Base-by-base conservation (phyloP, 2,113 vertebrate genomes). In the Odocoileus hemionus region DNA sequence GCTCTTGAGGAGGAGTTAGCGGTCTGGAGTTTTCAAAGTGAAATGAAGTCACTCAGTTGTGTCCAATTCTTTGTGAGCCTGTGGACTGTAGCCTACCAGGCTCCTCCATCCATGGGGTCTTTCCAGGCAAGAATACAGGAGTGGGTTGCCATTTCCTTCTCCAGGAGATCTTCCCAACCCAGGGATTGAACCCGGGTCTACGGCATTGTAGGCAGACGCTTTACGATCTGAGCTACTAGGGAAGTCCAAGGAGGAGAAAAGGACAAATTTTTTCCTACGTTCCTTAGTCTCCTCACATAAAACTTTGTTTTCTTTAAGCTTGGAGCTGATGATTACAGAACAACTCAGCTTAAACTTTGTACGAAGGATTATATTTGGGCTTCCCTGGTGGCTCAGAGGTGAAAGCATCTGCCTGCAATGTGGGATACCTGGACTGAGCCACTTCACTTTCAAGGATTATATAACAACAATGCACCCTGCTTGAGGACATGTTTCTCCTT, bases 141-240 rank as follows among this genome's bases (percentile, higher is more conserved):
- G 33, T 67, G 64, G 17, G 64, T 36, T 36, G 33, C 33, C 64
- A 67, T 21, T 67, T 67, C 16, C 64, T 67, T n/a, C 64, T 67
- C 33, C 64, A 67, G 30, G 7, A 67, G 33, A 64, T 9, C 33
- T 67, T 36, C 33, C 33, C 64, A 67, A 67, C 17, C 33, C 64
- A 36, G 17, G 64, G 64, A 67, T 0, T 67, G 64, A 67, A 67
- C 16, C 64, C 4, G 0, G 2, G 64, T 36, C 17, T 67, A 33
- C 17, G 0, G 17, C 33, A 11, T 21, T 67, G 64, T 36, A 36
- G 33, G 64, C 64, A 67, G 64, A 67, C 4, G 9, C 17, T 67
- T 67, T 36, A 36, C 33, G 16, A 67, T 67, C 8, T 67, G 33
- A 67, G 17, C 33, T 8, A 67, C 64, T 17, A 36, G 17, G 17